Evolutionary conservation across 2,888 invertebrate species (phyloP), one percentile per base, ranked within the genome.

Genomic region (Andrena praecox): DNA sequence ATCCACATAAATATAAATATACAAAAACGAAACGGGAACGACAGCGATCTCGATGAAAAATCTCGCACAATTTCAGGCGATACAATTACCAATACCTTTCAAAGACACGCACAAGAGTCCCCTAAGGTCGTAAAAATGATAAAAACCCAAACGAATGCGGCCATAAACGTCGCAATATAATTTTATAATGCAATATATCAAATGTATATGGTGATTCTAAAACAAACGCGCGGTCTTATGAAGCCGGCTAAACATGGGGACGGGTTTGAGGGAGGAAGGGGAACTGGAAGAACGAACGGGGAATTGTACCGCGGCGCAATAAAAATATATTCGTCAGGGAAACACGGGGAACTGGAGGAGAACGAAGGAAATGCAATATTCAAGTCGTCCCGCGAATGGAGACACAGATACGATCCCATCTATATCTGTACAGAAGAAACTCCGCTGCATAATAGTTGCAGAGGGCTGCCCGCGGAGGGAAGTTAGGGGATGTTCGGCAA

Each of bases 401-500:
- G 33, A 31, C 31, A 24, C 27, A 27, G 10, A 52, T 69, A 20
- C 6, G 4, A 20, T 7, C 12, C 31, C 42, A 20, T 16, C 42
- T 67, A 29, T 66, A n/a, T 42, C 48, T 42, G 2, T 20, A 5
- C 7, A 1, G 8, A 31, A 16, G 60, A 4, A 35, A 60, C 60
- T 60, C 60, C n/a, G 52, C 35, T 12, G 60, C 60, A 75, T 75
- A 75, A 75, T 69, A 35, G 62, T 50, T 20, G 27, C 29, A 12
- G 12, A 62, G n/a, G 27, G 50, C 29, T 27, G 24, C 10, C 4
- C n/a, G 33, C 7, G 24, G 20, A 54, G 27, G 62, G 52, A 70
- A 70, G 70, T 54, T 70, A 35, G 59, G 33, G n/a, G 77, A 48
- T 80, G 24, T 6, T 70, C 64, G 63, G 68, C 77, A 63, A 74